Evolutionary conservation across 2,797 vertebrate species (phyloP).

Genomic region (Nannoperca australis): DNA sequence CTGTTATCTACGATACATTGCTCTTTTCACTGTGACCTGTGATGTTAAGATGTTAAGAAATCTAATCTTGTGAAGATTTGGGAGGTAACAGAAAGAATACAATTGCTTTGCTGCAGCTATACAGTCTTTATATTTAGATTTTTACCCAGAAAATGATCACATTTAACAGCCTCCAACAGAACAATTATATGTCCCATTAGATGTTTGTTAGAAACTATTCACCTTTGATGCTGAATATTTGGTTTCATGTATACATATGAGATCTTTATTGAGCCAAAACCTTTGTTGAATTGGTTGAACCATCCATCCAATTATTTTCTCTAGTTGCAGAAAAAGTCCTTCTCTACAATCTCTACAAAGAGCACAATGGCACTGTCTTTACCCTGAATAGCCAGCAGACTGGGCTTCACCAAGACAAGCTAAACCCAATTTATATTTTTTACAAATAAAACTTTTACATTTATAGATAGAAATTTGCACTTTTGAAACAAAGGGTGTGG

Average conservation of each 20-base stretch:
- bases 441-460: constrained; percentile 42
- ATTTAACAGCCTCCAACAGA: constrained; percentile 35
- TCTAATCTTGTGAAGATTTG: constrained; percentile 23
- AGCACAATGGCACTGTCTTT: constrained; percentile 56
- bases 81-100: constrained; percentile 9
- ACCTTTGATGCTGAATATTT: constrained; percentile 54
- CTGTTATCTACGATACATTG: constrained; percentile 33
- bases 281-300: constrained; percentile 37
- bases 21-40: constrained; percentile 28
- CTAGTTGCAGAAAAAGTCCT: constrained; percentile 21
- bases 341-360: constrained; percentile 25
- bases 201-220: constrained; percentile 43
- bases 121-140: constrained; percentile 32
- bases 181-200: constrained; percentile 22
- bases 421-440: constrained; percentile 43
- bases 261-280: constrained; percentile 30
- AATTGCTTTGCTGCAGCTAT: constrained; percentile 29
- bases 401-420: constrained; percentile 44
- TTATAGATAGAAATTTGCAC: constrained; percentile 41
- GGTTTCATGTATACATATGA: constrained; percentile 32
- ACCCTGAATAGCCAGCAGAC: constrained; percentile 59
- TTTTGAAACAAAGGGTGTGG: constrained; percentile 52
- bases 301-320: constrained; percentile 21
- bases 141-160: constrained; percentile 44
- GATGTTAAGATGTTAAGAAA: constrained; percentile 5